Base-by-base conservation (phyloP, 2,888 invertebrate genomes). In the Esperia sulphurella region DNA sequence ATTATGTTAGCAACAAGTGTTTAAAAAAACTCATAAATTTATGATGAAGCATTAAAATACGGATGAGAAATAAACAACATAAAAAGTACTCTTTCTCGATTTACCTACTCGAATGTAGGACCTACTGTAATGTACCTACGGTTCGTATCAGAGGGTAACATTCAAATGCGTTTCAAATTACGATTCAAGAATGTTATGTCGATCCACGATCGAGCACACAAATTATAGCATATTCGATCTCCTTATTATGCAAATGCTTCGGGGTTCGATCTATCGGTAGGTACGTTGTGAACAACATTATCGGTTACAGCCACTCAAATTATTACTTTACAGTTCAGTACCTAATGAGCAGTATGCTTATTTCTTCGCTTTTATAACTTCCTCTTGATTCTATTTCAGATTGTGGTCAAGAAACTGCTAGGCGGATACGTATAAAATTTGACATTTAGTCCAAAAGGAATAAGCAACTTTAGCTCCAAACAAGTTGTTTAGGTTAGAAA, bases 221-320 rank as follows among this genome's bases (percentile, higher is more conserved):
- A 69, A 66, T 69, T 65, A 66, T 49, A 49, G 56, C 54, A 56
- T 55, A 59, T 60, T 63, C 59, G 59, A 65, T 63, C 56, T 66
- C 53, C 53, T 66, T 71, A 64, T 68, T 65, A 74, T 71, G 69
- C 61, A 65, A 69, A 69, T 63, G 54, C 51, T 53, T 14, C 48
- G 47, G 52, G 55, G 49, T 54, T 50, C 53, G 58, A 59, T 52
- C 53, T 50, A 54, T 58, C 56, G 55, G 51, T 52, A 48, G 55
- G 42, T 39, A 47, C 55, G 42, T 39, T 14, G 39, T 61, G 61
- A 62, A 59, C 68, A 59, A 59, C 51, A 62, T 57, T 65, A 68
- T 63, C 61, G 53, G 56, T 46, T 41, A 45, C 46, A 52, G 54
- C 57, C 52, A 58, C 49, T 46, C 55, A 46, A 53, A 51, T 45